A percentile compares a stretch with the other conserved stretches of the same genome.
Evolutionary conservation across 2,113 vertebrate species (phyloP).

Genomic region (Sigmodon hispidus): DNA sequence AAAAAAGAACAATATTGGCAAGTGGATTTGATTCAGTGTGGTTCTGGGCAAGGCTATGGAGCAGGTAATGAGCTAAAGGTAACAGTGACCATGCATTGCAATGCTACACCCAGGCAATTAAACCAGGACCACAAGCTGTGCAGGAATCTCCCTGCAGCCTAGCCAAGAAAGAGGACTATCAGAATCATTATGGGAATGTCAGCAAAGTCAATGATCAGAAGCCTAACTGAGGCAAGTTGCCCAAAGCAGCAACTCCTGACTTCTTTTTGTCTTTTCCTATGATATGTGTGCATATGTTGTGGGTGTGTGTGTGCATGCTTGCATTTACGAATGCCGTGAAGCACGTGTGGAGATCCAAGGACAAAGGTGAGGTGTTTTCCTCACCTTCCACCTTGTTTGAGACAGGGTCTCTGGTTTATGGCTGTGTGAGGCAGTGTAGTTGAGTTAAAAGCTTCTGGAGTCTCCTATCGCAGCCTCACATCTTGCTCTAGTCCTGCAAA

Average conservation of each 20-base stretch:
- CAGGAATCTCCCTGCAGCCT: not conserved
- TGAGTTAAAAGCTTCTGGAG: not conserved
- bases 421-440: not conserved
- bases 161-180: not conserved
- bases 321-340: not conserved
- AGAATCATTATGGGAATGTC: not conserved
- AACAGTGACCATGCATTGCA: not conserved
- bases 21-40: not conserved
- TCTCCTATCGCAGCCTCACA: not conserved
- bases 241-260: not conserved
- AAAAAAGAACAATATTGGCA: not conserved
- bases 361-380: not conserved
- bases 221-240: not conserved
- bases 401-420: not conserved
- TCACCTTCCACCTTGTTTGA: not conserved
- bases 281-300: no score
- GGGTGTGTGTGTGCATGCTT: not conserved
- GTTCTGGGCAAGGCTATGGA: not conserved
- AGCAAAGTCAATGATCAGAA: not conserved
- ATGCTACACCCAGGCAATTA: not conserved
- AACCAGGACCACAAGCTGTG: not conserved
- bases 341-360: no score
- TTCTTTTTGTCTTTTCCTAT: not conserved
- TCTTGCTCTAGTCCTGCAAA: not conserved
- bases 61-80: not conserved